These are phyloP conservation scores for Phyllostomus discolor DNA, from an alignment of 2,113 vertebrate genomes.

Conservation along the genomic window DNA sequence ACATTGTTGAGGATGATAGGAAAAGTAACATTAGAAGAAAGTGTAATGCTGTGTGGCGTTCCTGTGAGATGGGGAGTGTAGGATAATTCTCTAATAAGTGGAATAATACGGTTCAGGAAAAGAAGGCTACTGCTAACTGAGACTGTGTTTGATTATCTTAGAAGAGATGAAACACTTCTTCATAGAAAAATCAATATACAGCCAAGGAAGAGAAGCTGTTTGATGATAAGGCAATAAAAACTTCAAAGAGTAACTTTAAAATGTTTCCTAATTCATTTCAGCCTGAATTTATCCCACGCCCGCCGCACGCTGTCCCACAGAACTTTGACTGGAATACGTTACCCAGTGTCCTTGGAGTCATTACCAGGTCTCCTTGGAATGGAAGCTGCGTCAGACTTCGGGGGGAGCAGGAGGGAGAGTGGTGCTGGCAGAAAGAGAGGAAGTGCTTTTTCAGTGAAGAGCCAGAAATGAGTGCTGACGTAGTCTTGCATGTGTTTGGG, in stretches of 20 bases:
- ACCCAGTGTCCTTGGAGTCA: conserved; percentile 31
- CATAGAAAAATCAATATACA: neutral
- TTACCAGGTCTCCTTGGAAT: conserved; percentile 6
- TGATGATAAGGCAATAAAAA: conserved; percentile 12
- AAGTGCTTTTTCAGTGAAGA: conserved; percentile 34
- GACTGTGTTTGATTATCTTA: conserved; percentile 4
- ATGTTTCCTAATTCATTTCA: conserved; percentile 28
- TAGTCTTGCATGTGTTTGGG: conserved; percentile 1
- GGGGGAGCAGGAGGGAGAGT: conserved; percentile 8
- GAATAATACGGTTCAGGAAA: neutral
- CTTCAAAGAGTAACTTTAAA: conserved; percentile 26
- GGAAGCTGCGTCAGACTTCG: conserved; percentile 43
- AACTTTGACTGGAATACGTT: neutral
- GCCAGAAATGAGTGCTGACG: conserved; percentile 25
- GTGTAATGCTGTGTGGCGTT: neutral
- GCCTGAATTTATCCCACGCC: neutral
- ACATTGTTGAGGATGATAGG: neutral
- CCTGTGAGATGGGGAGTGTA: neutral
- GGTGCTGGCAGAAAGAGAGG: conserved; percentile 11
- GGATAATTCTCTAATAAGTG: neutral
- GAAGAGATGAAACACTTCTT: conserved; percentile 32
- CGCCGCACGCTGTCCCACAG: neutral
- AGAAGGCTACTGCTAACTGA: neutral
- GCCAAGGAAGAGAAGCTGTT: conserved; percentile 19
- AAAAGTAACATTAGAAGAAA: neutral